A percentile compares a stretch with the other conserved stretches of the same genome.
Conservation (phyloP, 2,797 vertebrate species). For the Smutsia gigantea region DNA sequence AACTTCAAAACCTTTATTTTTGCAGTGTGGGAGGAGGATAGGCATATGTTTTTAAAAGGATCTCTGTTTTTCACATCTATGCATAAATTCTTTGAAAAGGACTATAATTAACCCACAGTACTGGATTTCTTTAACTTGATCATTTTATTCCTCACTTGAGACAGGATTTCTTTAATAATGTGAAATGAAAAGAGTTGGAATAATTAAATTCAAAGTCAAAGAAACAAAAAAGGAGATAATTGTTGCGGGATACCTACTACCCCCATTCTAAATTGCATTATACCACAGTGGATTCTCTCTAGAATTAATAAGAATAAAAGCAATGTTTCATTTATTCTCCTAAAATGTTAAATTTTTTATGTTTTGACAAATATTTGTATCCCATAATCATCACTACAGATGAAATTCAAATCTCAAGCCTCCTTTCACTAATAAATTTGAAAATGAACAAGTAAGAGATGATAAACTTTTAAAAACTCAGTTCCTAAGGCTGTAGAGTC, state of each 20-base stretch:
- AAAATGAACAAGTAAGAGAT: neutral
- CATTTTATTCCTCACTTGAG: neutral
- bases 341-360: neutral
- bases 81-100: neutral
- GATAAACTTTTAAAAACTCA: neutral
- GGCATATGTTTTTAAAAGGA: neutral
- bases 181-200: neutral
- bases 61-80: neutral
- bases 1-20: neutral
- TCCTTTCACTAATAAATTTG: slow-evolving; percentile 59
- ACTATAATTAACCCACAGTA: neutral
- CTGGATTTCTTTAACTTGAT: slow-evolving; percentile 17
- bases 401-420: slow-evolving; percentile 29
- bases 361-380: slow-evolving; percentile 44
- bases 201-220: slow-evolving; percentile 41
- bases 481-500: neutral
- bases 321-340: slow-evolving; percentile 45
- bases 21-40: neutral
- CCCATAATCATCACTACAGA: slow-evolving; percentile 37
- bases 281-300: neutral
- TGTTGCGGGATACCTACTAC: slow-evolving; percentile 32
- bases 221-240: neutral
- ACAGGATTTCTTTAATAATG: neutral
- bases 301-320: slow-evolving; percentile 15
- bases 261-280: slow-evolving; percentile 23